These are phyloP conservation scores for Dicaeum eximium DNA, from an alignment of 2,113 vertebrate genomes.

Conservation along the genomic window DNA sequence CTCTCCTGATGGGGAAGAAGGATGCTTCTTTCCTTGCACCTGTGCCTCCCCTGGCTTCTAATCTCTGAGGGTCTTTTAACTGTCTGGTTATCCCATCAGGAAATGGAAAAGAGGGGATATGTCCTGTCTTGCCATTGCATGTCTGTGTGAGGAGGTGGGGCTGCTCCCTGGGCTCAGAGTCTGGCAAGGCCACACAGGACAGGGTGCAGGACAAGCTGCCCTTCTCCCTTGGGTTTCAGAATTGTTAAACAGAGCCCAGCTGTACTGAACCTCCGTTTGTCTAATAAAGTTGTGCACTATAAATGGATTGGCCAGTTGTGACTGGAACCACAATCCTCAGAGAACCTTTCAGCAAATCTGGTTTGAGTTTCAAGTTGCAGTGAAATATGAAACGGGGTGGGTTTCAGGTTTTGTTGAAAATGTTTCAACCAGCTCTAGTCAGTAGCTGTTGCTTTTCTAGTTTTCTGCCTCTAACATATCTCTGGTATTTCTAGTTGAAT, in stretches of 20 bases:
- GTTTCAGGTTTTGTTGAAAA: slow-evolving; percentile 47
- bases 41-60: background rate
- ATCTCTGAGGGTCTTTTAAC: background rate
- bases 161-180: background rate
- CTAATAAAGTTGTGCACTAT: background rate
- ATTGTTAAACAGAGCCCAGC: background rate
- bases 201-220: background rate
- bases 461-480: background rate
- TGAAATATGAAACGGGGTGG: slow-evolving; percentile 13
- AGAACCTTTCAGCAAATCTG: slow-evolving; percentile 41
- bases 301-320: slow-evolving; percentile 22
- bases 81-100: background rate
- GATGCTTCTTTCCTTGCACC: background rate
- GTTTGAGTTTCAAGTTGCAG: slow-evolving; percentile 47
- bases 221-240: background rate
- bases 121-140: background rate
- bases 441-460: slow-evolving; percentile 8
- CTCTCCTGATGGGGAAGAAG: background rate
- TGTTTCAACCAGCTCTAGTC: background rate
- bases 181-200: background rate
- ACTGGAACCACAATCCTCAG: slow-evolving; percentile 4
- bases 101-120: background rate
- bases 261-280: background rate
- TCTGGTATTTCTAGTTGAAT: background rate
- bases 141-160: background rate